A percentile compares a stretch with the other conserved stretches of the same genome.
phyloP scores from a whole-genome alignment of 2,797 vertebrate species.

The Paedocypris micromegethes region DNA sequence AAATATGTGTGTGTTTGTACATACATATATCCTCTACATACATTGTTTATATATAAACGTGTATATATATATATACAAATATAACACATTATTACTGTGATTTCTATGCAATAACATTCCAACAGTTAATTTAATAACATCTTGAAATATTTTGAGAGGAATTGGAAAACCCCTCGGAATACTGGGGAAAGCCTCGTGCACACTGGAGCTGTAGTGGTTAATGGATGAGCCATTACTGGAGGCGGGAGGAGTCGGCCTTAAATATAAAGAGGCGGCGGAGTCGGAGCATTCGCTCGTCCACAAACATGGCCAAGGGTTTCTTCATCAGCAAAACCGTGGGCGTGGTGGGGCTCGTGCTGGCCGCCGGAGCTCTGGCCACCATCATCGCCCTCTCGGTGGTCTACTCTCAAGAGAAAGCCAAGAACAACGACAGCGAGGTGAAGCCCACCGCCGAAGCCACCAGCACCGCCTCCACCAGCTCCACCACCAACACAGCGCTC shows the following conservation, averaged over 20 bases:
- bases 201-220: slow-evolving; percentile 43
- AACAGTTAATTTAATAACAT: too few species aligned
- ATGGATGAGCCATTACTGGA: slow-evolving; percentile 58
- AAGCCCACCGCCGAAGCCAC: slow-evolving; percentile 25
- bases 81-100: too few species aligned
- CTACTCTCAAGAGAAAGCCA: slow-evolving; percentile 75
- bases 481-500: slow-evolving; percentile 32
- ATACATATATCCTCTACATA: too few species aligned
- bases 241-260: slow-evolving; percentile 44
- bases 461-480: slow-evolving; percentile 10
- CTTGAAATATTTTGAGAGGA: too few species aligned
- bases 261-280: slow-evolving; percentile 43
- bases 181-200: not conserved
- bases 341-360: slow-evolving; percentile 66
- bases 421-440: slow-evolving; percentile 42
- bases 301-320: slow-evolving; percentile 83
- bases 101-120: too few species aligned
- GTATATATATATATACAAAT: too few species aligned
- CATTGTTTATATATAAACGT: too few species aligned
- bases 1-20: too few species aligned
- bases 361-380: slow-evolving; percentile 62
- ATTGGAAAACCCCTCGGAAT: too few species aligned
- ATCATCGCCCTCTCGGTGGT: slow-evolving; percentile 83
- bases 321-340: slow-evolving; percentile 76
- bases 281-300: slow-evolving; percentile 22